Percentiles rank a stretch among this genome's conserved stretches.
Conservation (phyloP, 2,888 invertebrate genomes). For the Bombylius major region DNA sequence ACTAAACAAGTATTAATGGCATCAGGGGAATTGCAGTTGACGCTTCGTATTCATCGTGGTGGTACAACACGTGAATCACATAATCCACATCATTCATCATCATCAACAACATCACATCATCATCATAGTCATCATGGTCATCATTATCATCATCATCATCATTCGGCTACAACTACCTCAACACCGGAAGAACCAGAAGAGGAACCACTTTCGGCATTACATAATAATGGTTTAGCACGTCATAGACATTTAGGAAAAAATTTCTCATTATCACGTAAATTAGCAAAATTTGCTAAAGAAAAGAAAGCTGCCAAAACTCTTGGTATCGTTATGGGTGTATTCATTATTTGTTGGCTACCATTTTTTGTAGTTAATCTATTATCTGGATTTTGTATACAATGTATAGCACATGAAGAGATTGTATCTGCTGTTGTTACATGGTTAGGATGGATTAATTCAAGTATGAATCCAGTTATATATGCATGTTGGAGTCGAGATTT, state of each 20-base stretch:
- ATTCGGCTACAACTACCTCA: conserved; percentile 40
- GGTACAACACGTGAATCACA: conserved; percentile 55
- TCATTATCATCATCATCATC: conserved; percentile 30
- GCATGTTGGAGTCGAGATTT: conserved; percentile 98
- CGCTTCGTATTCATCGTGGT: conserved; percentile 86
- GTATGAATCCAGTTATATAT: conserved; percentile 96
- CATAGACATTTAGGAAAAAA: conserved; percentile 68
- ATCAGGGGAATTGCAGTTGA: conserved; percentile 74
- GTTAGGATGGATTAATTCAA: conserved; percentile 92
- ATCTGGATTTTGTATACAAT: conserved; percentile 77
- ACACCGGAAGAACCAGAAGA: conserved; percentile 52
- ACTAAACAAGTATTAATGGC: conserved; percentile 81
- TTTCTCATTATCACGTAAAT: conserved; percentile 82
- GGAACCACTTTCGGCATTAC: conserved; percentile 62
- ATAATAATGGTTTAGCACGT: conserved; percentile 63
- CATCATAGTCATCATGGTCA: conserved; percentile 10
- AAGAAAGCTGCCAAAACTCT: conserved; percentile 96
- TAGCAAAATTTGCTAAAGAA: conserved; percentile 93
- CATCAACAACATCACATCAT: neutral
- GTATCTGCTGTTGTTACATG: conserved; percentile 83
- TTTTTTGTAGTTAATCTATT: conserved; percentile 91
- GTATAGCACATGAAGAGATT: conserved; percentile 78
- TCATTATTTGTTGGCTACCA: conserved; percentile 94
- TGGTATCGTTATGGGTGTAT: conserved; percentile 94
- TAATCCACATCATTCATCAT: conserved; percentile 6